Base-by-base conservation (phyloP, 2,888 invertebrate genomes). In the Pyrochroa serraticornis region DNA sequence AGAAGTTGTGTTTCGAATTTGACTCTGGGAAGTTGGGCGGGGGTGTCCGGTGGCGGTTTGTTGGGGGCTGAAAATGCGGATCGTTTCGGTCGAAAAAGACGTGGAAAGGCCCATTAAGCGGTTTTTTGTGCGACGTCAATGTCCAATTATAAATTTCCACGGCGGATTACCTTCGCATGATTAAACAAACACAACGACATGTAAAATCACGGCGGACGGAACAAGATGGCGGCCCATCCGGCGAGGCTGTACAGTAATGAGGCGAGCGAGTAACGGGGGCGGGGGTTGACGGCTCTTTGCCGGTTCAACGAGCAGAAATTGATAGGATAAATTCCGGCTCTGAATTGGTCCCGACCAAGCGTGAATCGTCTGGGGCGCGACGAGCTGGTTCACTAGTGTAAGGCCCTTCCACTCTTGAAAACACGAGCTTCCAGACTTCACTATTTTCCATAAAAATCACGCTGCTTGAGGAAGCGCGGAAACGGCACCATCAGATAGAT, bases 241-340 rank as follows among this genome's bases (percentile, higher is more conserved):
- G 70, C 69, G 70, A 69, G 67, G 68, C 68, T 60, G 60, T 33
- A 45, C 41, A 45, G 62, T 68, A 68, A 68, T 69, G 68, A 67
- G 66, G 58, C 63, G 57, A 58, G 62, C 48, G 49, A 43, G 50
- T 45, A 49, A 53, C 44, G 60, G 60, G 51, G 66, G 61, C 39
- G 63, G 60, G 57, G 67, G 67, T 67, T 67, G 67, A 65, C 62
- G 65, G 80, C 82, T 82, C 82, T 82, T 83, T 83, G 81, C 82
- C 83, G 81, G 83, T 82, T 82, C 82, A 82, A 80, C 82, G 82
- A 82, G 83, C 83, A 82, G 83, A 83, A 83, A 83, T 83, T 83
- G 83, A 84, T 83, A 82, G 83, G 84, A 83, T 84, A 83, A 83
- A 83, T 83, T 84, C 83, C 82, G 81, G 82, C 80, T 81, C 82